phyloP scores from a whole-genome alignment of 2,113 vertebrate genomes.

The Bujurquina vittata region DNA sequence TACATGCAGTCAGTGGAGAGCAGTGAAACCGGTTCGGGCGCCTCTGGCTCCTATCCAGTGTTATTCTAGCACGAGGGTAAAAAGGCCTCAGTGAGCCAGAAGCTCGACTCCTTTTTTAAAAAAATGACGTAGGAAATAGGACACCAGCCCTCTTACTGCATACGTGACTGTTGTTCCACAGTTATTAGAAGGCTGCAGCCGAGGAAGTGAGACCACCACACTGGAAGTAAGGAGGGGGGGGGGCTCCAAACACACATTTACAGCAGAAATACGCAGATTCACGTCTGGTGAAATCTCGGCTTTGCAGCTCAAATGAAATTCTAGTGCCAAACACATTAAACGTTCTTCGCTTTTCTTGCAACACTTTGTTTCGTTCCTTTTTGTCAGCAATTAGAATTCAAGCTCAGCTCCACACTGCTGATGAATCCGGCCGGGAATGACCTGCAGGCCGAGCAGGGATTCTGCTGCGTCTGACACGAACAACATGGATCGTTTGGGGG shows the following conservation, averaged over 20 bases:
- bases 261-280: neutral
- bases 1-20: neutral
- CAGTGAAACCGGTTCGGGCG: conserved; percentile 19
- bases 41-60: conserved; percentile 37
- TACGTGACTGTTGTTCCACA: neutral
- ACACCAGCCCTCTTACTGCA: neutral
- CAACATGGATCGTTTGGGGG: neutral
- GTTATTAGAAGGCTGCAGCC: neutral
- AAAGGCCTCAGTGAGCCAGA: conserved; percentile 7
- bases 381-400: neutral
- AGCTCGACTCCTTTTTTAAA: neutral
- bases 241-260: neutral
- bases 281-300: fast-evolving
- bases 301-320: neutral
- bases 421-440: neutral
- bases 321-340: neutral
- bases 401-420: neutral
- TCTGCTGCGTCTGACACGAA: neutral
- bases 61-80: neutral
- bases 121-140: conserved; percentile 6
- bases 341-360: neutral
- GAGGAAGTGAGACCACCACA: neutral
- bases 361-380: neutral
- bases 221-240: neutral
- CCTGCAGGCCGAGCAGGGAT: neutral